Conservation (phyloP, 2,888 invertebrate genomes). For the Cheilosia vulpina region DNA sequence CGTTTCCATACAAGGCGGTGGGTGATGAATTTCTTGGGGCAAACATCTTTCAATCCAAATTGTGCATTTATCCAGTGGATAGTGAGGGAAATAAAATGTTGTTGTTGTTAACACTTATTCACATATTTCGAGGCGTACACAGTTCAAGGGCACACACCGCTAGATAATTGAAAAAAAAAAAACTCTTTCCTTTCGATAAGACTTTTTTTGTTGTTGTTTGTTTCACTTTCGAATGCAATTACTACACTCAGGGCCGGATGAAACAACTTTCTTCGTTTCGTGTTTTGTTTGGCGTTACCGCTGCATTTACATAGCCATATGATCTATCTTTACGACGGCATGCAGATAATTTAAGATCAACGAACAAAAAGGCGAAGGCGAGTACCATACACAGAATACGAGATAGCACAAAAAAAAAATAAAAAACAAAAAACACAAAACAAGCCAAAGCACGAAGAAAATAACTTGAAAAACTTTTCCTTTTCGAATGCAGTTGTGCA, state of each 20-base stretch:
- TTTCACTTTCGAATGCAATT: conserved; percentile 64
- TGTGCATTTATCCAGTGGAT: conserved; percentile 18
- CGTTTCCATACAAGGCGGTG: conserved; percentile 81
- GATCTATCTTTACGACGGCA: conserved; percentile 40
- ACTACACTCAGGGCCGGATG: conserved; percentile 43
- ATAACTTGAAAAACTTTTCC: conserved; percentile 63
- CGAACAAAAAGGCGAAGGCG: conserved; percentile 56
- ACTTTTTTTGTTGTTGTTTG: conserved; percentile 27
- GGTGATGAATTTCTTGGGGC: conserved; percentile 84
- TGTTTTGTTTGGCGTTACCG: conserved; percentile 21
- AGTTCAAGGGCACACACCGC: conserved; percentile 29
- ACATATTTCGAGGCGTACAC: conserved; percentile 17
- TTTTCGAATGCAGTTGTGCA: conserved; percentile 54
- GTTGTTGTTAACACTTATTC: neutral
- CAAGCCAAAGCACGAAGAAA: conserved; percentile 32
- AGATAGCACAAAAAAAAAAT: neutral
- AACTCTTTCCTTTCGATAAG: neutral
- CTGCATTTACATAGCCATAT: conserved; percentile 50
- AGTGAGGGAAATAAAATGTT: neutral
- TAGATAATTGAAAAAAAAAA: neutral
- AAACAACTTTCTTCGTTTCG: conserved; percentile 71
- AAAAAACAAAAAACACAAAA: neutral
- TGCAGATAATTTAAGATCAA: conserved; percentile 69
- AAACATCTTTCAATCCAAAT: conserved; percentile 79
- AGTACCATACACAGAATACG: conserved; percentile 17